These are phyloP conservation scores for Cerastis rubricosa DNA, from an alignment of 2,888 invertebrate genomes.

Conservation along the genomic window DNA sequence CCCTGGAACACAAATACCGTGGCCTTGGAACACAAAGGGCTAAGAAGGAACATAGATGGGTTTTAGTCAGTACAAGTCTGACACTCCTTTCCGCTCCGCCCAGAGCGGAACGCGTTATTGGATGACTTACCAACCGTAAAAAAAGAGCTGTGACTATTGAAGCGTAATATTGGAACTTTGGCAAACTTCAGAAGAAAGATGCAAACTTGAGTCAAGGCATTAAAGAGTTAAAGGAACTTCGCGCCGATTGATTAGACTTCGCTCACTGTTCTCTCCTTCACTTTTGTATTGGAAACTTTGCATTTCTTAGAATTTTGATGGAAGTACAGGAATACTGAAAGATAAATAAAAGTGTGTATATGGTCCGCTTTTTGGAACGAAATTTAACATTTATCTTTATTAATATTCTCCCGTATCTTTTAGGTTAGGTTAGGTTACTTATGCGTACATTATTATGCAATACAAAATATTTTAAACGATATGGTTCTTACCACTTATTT, in stretches of 20 bases:
- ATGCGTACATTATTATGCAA: too few species aligned
- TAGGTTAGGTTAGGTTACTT: too few species aligned
- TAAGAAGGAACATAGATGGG: too few species aligned
- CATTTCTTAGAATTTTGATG: background rate
- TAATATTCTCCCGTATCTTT: too few species aligned
- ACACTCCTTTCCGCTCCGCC: too few species aligned
- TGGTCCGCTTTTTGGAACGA: background rate
- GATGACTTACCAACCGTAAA: too few species aligned
- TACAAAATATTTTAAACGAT: too few species aligned
- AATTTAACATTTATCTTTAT: background rate
- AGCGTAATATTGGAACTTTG: slow-evolving; percentile 8
- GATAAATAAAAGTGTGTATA: background rate
- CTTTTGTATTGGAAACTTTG: background rate
- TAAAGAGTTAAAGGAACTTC: slow-evolving; percentile 43
- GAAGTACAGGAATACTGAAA: background rate
- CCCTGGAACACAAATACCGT: too few species aligned
- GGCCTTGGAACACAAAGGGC: too few species aligned
- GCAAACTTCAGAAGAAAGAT: slow-evolving; percentile 22
- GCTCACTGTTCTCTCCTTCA: background rate
- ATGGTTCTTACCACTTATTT: too few species aligned
- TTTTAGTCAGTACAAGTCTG: too few species aligned
- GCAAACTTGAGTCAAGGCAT: slow-evolving; percentile 35
- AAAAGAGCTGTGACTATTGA: background rate
- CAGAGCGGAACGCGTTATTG: too few species aligned
- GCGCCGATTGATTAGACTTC: background rate